phyloP scores from a whole-genome alignment of 2,797 vertebrate genomes.

The Pipistrellus pipistrellus region DNA sequence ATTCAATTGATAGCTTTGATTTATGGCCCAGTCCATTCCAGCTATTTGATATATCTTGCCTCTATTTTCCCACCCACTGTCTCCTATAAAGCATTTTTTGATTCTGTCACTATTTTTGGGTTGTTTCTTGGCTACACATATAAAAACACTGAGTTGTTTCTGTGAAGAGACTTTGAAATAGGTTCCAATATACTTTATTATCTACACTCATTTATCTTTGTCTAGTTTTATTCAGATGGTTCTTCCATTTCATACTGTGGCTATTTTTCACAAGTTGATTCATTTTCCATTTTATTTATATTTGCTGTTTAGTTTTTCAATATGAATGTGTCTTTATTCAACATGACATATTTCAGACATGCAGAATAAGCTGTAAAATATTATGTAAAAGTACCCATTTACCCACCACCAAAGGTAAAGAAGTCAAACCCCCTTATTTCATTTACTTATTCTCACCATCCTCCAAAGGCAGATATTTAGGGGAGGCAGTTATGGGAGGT shows the following conservation, averaged over 20 bases:
- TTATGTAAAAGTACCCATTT: neutral
- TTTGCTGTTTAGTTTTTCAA: conserved; percentile 60
- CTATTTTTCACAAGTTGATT: conserved; percentile 62
- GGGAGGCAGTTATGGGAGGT: neutral
- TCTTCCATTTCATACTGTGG: conserved; percentile 49
- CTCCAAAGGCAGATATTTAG: neutral
- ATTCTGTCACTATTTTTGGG: conserved; percentile 12
- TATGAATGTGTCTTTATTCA: conserved; percentile 22
- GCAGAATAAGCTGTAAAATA: conserved; percentile 38
- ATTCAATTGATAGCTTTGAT: neutral
- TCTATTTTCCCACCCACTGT: neutral
- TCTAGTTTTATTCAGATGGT: conserved; percentile 75
- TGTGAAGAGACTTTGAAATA: conserved; percentile 69
- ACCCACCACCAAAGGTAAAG: neutral
- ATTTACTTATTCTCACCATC: neutral
- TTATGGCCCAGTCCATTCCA: neutral
- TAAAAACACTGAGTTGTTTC: conserved; percentile 50
- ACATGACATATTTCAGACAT: conserved; percentile 36
- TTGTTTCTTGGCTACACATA: conserved; percentile 52
- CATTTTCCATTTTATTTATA: conserved; percentile 68
- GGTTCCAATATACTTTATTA: conserved; percentile 70
- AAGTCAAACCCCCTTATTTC: neutral
- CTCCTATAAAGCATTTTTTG: neutral
- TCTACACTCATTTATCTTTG: conserved; percentile 73
- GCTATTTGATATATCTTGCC: neutral